These are phyloP conservation scores for Crematogaster levior DNA, from an alignment of 2,888 invertebrate species.

Conservation along the genomic window DNA sequence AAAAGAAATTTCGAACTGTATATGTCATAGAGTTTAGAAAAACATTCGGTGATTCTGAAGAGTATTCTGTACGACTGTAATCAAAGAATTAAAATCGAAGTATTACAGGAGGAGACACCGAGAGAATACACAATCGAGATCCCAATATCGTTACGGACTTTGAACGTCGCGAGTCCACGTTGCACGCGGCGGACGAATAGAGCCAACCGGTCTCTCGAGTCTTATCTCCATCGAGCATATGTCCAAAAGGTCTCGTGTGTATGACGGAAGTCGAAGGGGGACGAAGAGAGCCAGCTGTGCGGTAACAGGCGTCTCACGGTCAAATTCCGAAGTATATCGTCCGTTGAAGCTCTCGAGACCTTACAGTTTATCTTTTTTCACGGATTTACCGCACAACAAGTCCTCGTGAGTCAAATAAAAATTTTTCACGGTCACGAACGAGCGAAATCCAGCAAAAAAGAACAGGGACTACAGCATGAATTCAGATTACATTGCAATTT, in stretches of 20 bases:
- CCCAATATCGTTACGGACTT: constrained; percentile 73
- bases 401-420: neutral
- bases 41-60: neutral
- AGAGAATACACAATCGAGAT: constrained; percentile 48
- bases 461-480: neutral
- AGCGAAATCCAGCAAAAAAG: neutral
- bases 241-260: constrained; percentile 1
- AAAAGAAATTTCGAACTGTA: neutral
- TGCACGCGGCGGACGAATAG: constrained; percentile 48
- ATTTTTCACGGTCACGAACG: neutral
- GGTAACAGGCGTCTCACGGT: constrained; percentile 2
- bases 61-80: neutral
- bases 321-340: neutral
- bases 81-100: neutral
- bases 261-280: neutral
- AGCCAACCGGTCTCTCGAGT: neutral
- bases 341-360: neutral
- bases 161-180: constrained; percentile 64
- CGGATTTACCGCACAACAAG: neutral
- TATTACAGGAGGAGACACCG: neutral
- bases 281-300: neutral
- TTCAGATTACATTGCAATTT: neutral
- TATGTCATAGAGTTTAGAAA: neutral
- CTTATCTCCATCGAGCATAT: constrained; percentile 33
- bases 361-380: neutral